phyloP scores from a whole-genome alignment of 2,113 vertebrate genomes.

The Caretta caretta region DNA sequence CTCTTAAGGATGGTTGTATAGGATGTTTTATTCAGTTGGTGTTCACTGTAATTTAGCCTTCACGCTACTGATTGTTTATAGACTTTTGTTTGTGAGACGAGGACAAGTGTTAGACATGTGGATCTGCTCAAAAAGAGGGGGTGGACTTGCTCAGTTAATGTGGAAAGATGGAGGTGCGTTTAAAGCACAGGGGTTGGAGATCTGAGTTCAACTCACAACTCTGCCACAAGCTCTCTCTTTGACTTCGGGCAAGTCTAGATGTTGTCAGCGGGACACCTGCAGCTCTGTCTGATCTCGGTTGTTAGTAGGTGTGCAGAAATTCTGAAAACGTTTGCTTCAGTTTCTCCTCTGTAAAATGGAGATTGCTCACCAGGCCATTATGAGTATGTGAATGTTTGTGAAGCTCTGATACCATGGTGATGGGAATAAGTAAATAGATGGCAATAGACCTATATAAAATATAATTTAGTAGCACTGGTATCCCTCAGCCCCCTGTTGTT shows the following conservation, averaged over 20 bases:
- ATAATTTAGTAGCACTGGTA: not conserved
- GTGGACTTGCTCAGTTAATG: not conserved
- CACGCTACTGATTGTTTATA: too few species aligned
- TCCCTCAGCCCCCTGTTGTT: not conserved
- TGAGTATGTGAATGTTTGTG: not conserved
- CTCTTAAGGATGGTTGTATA: not conserved
- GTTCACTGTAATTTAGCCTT: not conserved
- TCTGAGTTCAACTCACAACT: accelerated
- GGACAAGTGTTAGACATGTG: not conserved
- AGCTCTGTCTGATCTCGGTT: not conserved
- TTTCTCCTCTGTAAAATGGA: accelerated
- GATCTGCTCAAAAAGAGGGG: not conserved
- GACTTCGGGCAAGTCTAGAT: not conserved
- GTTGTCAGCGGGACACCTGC: not conserved
- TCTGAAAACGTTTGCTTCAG: accelerated
- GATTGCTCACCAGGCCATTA: accelerated
- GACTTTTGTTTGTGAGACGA: not conserved
- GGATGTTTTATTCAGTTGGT: not conserved
- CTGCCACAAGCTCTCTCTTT: accelerated
- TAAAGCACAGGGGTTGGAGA: accelerated
- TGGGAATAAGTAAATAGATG: accelerated
- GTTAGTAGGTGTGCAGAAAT: accelerated
- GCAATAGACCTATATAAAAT: not conserved
- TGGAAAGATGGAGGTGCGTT: accelerated
- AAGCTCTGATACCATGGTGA: not conserved